A percentile compares a stretch with the other conserved stretches of the same genome.
phyloP scores from a whole-genome alignment of 2,797 vertebrate genomes.

The Potorous gilbertii region DNA sequence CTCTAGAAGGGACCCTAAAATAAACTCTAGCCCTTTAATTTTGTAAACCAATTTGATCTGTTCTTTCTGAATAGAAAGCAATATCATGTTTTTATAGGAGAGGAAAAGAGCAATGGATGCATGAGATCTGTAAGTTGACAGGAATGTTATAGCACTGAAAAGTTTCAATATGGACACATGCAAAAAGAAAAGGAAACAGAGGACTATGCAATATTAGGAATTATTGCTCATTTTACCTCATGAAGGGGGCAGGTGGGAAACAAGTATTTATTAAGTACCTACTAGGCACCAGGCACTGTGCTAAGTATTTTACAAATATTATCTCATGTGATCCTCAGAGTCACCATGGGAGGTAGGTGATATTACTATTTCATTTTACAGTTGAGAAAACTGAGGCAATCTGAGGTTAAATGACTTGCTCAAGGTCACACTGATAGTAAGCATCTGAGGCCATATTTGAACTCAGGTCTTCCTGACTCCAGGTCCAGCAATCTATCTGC shows the following conservation, averaged over 20 bases:
- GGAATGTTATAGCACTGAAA: background rate
- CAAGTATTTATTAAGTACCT: background rate
- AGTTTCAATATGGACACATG: background rate
- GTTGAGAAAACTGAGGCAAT: background rate
- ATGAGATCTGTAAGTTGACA: background rate
- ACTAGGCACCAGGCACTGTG: background rate
- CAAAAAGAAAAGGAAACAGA: background rate
- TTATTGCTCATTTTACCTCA: background rate
- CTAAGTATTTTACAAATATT: background rate
- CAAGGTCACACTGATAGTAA: background rate
- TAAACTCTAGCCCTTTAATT: background rate
- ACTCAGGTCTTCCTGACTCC: background rate
- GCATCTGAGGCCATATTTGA: background rate
- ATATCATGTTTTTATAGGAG: slow-evolving; percentile 11
- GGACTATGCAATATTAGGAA: background rate
- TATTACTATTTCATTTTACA: background rate
- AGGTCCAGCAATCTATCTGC: background rate
- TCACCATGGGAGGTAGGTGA: background rate
- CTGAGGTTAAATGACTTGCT: background rate
- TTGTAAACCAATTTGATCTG: slow-evolving; percentile 9
- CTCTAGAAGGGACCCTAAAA: background rate
- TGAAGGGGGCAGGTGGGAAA: background rate
- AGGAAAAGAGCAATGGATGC: slow-evolving; percentile 52
- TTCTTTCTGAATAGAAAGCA: slow-evolving; percentile 41
- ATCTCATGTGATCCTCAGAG: background rate